phyloP scores from a whole-genome alignment of 2,888 invertebrate genomes.

The Graphium colonna region DNA sequence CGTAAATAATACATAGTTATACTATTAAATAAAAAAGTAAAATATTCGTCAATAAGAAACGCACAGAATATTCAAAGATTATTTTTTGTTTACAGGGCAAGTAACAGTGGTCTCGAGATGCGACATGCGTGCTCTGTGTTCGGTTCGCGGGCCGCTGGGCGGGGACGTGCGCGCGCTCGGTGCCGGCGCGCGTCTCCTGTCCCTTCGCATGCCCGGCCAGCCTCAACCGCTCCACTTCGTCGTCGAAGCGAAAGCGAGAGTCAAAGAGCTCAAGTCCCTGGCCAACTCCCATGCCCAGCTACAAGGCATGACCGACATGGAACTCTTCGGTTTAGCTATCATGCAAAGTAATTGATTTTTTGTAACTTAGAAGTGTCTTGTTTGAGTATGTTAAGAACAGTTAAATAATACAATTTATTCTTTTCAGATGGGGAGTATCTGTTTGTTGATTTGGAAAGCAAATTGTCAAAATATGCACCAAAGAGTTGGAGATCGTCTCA shows the following conservation, averaged over 20 bases:
- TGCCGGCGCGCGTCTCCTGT: constrained; percentile 83
- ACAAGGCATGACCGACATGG: constrained; percentile 90
- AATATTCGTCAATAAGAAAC: too few relatives aligned
- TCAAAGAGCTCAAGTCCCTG: constrained; percentile 90
- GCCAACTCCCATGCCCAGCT: constrained; percentile 89
- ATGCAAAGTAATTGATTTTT: constrained; percentile 87
- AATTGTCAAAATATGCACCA: constrained; percentile 97
- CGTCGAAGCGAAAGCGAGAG: constrained; percentile 90
- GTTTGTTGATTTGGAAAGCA: constrained; percentile 96
- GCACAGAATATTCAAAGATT: not conserved
- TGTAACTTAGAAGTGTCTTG: too few relatives aligned
- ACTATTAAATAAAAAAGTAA: too few relatives aligned
- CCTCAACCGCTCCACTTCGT: constrained; percentile 73
- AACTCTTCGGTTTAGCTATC: constrained; percentile 91
- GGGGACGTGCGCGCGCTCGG: constrained; percentile 84
- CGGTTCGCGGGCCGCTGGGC: constrained; percentile 91
- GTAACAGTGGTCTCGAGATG: constrained; percentile 77
- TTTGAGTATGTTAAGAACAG: not conserved
- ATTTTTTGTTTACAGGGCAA: constrained; percentile 55
- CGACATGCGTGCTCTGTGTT: constrained; percentile 88
- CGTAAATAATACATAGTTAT: too few relatives aligned
- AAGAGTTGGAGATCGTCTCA: constrained; percentile 97
- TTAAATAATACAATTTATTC: not conserved
- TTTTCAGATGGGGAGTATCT: constrained; percentile 95
- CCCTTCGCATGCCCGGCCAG: constrained; percentile 82